A percentile compares a stretch with the other conserved stretches of the same genome.
These are phyloP conservation scores for Sebastes minor DNA, from an alignment of 2,797 vertebrate species.

Conservation along the genomic window DNA sequence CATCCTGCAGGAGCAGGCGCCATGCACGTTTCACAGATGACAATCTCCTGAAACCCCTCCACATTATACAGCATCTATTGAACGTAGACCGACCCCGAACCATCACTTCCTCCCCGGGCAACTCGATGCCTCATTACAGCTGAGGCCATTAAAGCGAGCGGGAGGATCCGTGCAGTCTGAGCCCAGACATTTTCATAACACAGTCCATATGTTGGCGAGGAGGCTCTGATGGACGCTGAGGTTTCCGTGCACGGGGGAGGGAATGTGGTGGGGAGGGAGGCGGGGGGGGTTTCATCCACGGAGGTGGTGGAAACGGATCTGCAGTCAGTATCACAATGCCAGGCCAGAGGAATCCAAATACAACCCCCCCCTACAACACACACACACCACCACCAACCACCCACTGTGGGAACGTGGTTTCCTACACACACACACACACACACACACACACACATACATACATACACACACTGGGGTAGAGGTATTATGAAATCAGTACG, in stretches of 20 bases:
- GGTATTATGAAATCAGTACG: not conserved
- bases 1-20: not conserved
- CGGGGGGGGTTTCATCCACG: constrained; percentile 48
- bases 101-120: constrained; percentile 28
- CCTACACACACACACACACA: constrained; percentile 26
- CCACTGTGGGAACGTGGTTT: constrained; percentile 77
- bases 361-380: not conserved
- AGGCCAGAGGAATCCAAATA: constrained; percentile 58
- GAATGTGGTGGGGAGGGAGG: too few relatives aligned
- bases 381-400: not conserved
- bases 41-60: not conserved
- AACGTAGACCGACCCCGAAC: not conserved
- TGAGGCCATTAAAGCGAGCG: constrained; percentile 13
- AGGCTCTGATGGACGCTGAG: constrained; percentile 13
- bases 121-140: constrained; percentile 56
- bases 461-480: constrained; percentile 1
- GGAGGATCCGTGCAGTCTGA: constrained; percentile 38
- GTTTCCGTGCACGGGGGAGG: constrained; percentile 11
- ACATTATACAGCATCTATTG: not conserved
- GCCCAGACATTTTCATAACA: constrained; percentile 54
- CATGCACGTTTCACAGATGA: not conserved
- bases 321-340: constrained; percentile 34
- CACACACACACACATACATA: constrained; percentile 11
- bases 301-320: constrained; percentile 57
- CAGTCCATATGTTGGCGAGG: constrained; percentile 58